Evolutionary conservation across 2,797 vertebrate species (phyloP).

Genomic region (Calcarius lapponicus): DNA sequence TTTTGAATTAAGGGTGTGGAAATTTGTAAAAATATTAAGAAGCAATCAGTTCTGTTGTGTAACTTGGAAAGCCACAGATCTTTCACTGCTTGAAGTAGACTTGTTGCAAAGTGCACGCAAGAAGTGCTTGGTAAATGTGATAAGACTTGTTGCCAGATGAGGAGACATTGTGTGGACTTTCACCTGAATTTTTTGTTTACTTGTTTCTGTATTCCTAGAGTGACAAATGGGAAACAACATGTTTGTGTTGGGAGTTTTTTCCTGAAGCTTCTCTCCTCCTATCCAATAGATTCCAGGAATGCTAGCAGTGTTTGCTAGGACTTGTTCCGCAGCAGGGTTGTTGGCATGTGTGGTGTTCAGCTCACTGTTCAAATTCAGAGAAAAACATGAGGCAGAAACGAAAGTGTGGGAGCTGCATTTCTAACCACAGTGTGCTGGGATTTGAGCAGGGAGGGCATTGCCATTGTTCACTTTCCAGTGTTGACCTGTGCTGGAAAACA

Average conservation of each 20-base stretch:
- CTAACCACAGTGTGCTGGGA: not conserved
- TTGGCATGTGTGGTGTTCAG: constrained; percentile 1
- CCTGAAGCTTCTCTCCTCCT: not conserved
- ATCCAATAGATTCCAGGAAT: constrained; percentile 37
- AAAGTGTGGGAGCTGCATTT: not conserved
- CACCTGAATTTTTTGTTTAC: constrained; percentile 47
- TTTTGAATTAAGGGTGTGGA: not conserved
- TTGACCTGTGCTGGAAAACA: not conserved
- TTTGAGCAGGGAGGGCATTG: not conserved
- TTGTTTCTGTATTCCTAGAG: constrained; percentile 46
- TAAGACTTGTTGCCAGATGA: not conserved
- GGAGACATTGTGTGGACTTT: constrained; percentile 29
- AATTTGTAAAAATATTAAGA: not conserved
- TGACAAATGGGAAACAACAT: constrained; percentile 16
- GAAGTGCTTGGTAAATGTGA: not conserved
- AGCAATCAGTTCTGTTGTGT: not conserved
- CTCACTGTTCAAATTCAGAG: not conserved
- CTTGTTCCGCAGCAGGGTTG: not conserved
- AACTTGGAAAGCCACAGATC: not conserved
- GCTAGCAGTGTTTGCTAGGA: constrained; percentile 32
- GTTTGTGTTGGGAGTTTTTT: constrained; percentile 41
- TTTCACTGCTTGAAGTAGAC: not conserved
- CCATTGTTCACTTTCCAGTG: not conserved
- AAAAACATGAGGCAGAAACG: not conserved
- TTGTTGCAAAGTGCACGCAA: not conserved